Percentiles rank a stretch among this genome's conserved stretches.
phyloP scores from a whole-genome alignment of 2,888 invertebrate species.

The Colostygia pectinataria region DNA sequence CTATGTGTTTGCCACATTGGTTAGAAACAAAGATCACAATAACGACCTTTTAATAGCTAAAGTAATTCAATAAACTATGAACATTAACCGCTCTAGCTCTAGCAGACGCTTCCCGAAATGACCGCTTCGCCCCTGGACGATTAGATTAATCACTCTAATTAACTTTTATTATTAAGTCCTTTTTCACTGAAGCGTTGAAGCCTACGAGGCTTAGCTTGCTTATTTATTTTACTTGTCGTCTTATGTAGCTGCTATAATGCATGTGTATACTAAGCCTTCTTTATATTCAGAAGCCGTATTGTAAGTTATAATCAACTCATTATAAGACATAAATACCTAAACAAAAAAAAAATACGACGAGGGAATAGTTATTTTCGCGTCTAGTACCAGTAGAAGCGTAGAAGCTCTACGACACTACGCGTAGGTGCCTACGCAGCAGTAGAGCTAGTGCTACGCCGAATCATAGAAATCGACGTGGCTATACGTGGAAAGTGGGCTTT shows the following conservation, averaged over 20 bases:
- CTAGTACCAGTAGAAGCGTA: neutral
- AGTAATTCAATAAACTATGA: constrained; percentile 1
- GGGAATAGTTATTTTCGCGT: too few relatives aligned
- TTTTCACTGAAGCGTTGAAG: neutral
- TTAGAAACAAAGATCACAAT: too few relatives aligned
- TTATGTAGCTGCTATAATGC: too few relatives aligned
- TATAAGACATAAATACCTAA: too few relatives aligned
- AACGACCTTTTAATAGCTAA: too few relatives aligned
- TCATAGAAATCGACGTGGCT: neutral
- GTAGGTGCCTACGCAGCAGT: neutral
- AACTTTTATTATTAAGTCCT: constrained; percentile 17
- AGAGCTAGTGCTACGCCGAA: neutral
- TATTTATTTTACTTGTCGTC: neutral
- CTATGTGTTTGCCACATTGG: too few relatives aligned
- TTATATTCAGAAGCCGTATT: too few relatives aligned
- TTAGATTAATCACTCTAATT: constrained; percentile 28
- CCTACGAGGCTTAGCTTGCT: too few relatives aligned
- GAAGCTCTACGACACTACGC: constrained; percentile 1
- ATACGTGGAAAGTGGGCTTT: neutral
- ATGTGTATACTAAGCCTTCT: too few relatives aligned
- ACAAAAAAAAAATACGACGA: too few relatives aligned
- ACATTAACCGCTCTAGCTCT: constrained; percentile 1
- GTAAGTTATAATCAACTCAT: too few relatives aligned
- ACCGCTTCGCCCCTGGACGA: constrained; percentile 11
- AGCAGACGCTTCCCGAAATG: constrained; percentile 11